phyloP scores from a whole-genome alignment of 2,888 invertebrate species.

The Meliscaeva auricollis region DNA sequence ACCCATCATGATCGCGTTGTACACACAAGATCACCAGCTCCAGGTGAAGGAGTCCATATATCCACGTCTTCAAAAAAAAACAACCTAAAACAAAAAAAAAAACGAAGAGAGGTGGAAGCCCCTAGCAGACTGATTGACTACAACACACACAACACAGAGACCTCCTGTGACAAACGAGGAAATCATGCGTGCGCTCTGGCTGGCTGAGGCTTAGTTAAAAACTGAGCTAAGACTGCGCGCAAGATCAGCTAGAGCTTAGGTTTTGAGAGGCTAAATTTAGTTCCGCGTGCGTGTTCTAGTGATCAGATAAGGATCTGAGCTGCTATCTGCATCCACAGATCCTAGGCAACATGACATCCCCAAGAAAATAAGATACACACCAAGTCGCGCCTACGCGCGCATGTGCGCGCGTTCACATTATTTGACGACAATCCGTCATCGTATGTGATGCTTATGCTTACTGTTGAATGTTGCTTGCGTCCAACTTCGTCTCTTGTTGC shows the following conservation, averaged over 20 bases:
- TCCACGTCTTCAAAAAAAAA: constrained; percentile 34
- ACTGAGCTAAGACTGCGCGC: not conserved
- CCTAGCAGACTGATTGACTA: constrained; percentile 71
- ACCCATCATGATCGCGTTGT: constrained; percentile 43
- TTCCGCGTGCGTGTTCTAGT: constrained; percentile 75
- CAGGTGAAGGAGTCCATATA: constrained; percentile 55
- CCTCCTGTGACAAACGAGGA: constrained; percentile 65
- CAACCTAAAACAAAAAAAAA: not conserved
- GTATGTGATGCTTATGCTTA: constrained; percentile 66
- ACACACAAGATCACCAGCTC: constrained; percentile 23
- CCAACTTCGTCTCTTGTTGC: not conserved
- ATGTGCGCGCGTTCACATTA: constrained; percentile 64
- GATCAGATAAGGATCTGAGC: constrained; percentile 73
- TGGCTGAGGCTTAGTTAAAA: not conserved
- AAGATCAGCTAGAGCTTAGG: no score
- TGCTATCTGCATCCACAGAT: constrained; percentile 68
- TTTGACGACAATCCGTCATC: constrained; percentile 76
- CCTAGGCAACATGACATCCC: constrained; percentile 68
- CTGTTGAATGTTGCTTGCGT: constrained; percentile 39
- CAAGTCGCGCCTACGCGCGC: constrained; percentile 44
- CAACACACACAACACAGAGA: constrained; percentile 56
- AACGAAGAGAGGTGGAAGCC: constrained; percentile 19
- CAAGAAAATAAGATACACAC: constrained; percentile 40
- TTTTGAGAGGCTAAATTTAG: constrained; percentile 53
- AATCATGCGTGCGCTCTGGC: constrained; percentile 67